Evolutionary conservation across 2,888 invertebrate species (phyloP), one percentile per base, ranked within the genome.

Genomic region (Piscicola geometra): DNA sequence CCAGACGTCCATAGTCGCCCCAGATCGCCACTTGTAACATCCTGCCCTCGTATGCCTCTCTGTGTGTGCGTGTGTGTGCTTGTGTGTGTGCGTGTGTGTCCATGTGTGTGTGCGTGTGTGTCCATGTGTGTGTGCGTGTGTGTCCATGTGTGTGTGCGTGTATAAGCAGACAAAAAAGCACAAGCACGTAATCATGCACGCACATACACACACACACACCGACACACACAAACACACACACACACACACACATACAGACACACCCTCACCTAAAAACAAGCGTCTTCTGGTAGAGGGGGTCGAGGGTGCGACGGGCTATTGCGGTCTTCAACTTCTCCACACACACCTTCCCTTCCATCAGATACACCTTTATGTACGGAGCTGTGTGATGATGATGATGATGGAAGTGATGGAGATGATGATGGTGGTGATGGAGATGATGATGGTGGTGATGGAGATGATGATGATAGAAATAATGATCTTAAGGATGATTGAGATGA

Each of bases 1-100:
- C 99, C 86, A 99, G 93, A 81, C 97, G 91, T 79, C 98, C 97
- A 87, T 98, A 98, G 87, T 99, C 99, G 82, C 99, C 99, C 95
- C 98, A 98, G 76, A 99, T 97, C 75, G 96, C 98, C 81, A 99
- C 94, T 98, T 99, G 87, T n/a, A 56, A 56, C 60, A 56, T 5
- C 25, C 60, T 5, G 3, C 60, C 60, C 60, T 56, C 60, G n/a
- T 56, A 56, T 18, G 12, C 5, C 60, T 56, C 60, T 21, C 60
- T 56, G 60, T 0, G 82, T 77, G 50, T 28, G 73, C 67, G 25
- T 0, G 30, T 5, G 41, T 41, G 41, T 41, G 41, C 9, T 5
- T 41, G 41, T 5, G 21, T 50, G 18, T 3, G 25, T 18, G 50
- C 30, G 32, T n/a, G n/a, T n/a, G n/a, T n/a, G n/a, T n/a, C n/a